Conservation (phyloP, 2,113 vertebrate species). For the Forbesichthys papilliferus region DNA sequence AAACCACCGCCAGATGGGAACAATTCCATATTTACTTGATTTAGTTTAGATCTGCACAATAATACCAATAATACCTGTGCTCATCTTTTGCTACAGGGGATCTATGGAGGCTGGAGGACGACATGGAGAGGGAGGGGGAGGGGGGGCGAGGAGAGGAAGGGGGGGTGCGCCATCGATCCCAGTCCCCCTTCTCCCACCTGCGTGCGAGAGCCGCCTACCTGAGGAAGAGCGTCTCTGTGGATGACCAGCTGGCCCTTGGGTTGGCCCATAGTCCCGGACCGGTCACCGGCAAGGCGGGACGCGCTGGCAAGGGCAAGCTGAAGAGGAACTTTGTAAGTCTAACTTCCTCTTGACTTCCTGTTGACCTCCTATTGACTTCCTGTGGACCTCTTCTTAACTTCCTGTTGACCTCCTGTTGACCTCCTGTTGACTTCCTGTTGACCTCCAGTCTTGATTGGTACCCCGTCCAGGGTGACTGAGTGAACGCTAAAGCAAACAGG, state of each 20-base stretch:
- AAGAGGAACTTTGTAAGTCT: slow-evolving; percentile 89
- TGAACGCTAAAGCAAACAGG: no score
- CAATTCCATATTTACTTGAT: background rate
- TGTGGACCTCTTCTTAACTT: background rate
- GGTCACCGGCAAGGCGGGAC: slow-evolving; percentile 54
- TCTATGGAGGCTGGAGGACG: slow-evolving; percentile 84
- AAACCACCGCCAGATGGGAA: no score
- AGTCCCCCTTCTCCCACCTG: slow-evolving; percentile 82
- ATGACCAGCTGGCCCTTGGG: slow-evolving; percentile 82
- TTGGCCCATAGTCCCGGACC: slow-evolving; percentile 59
- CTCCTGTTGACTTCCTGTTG: background rate
- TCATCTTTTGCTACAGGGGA: slow-evolving; percentile 68
- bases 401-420: background rate
- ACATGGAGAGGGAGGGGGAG: slow-evolving; percentile 69
- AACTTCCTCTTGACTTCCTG: background rate
- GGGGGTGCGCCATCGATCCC: slow-evolving; percentile 66
- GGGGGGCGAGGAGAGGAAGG: slow-evolving; percentile 37
- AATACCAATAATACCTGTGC: background rate
- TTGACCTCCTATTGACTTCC: background rate
- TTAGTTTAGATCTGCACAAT: background rate
- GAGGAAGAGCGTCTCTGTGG: slow-evolving; percentile 85
- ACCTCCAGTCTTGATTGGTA: no score
- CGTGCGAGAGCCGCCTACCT: slow-evolving; percentile 82
- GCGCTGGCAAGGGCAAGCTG: slow-evolving; percentile 79
- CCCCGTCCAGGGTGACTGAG: no score